Evolutionary conservation across 1,140 invertebrate species (phyloP), one percentile per base, ranked within the genome.

Genomic region (Chelonus insularis): DNA sequence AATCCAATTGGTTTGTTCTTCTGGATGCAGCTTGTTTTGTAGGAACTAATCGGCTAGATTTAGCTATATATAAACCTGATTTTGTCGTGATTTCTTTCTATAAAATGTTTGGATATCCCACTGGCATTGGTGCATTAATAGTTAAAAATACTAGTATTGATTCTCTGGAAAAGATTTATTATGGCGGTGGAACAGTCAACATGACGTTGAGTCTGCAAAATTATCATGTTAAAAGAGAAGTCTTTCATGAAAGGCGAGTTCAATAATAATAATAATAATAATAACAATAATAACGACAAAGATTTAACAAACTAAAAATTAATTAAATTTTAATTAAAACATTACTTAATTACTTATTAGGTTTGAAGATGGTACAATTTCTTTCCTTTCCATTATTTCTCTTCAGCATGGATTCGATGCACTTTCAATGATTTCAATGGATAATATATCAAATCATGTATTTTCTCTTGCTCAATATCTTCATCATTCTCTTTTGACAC

Each of bases 71-170:
- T 39, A 86, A 90, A 64, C 91, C 95, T 14, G 94, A 98, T 80
- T 98, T 97, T 84, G 86, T 97, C 0, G 88, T 87, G 50, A 34
- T 98, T 4, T 98, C 96, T 1, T 98, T 98, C 83, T 98, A 98
- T 81, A 99, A 99, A 86, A 94, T 99, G 71, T 98, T 99, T 84
- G 97, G 97, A 2, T 97, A 91, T 82, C 96, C 97, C 4, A 97
- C 95, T 58, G 96, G 91, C n/a, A 77, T 92, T 66, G 96, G 96
- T 23, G 94, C 93, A 34, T 76, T 98, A 2, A 70, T 98, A 47
- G 88, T 98, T 0, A 87, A 85, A 68, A 91, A 92, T 71, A 76
- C 78, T 1, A 89, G 87, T 67, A 80, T 82, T 2, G 23, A 84
- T 69, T 73, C 87, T 16, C 80, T 97, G 45, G 78, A 86, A 9